phyloP scores from a whole-genome alignment of 1,140 invertebrate genomes.

The Hylaeus anthracinus region DNA sequence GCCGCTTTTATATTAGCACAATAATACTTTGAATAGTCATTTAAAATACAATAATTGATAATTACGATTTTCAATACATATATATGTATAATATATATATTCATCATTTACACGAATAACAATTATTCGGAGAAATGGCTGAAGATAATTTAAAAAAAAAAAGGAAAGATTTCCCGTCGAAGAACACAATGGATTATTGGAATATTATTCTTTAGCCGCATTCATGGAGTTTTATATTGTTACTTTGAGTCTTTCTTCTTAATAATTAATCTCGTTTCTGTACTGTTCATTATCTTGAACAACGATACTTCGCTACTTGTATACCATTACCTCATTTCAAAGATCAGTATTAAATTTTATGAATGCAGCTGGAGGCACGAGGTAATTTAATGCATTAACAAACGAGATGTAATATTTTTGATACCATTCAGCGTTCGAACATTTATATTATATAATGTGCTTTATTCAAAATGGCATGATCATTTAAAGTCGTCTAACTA shows the following conservation, averaged over 20 bases:
- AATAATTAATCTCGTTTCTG: conserved; percentile 17
- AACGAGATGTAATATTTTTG: conserved; percentile 50
- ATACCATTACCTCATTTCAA: not conserved
- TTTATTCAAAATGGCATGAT: not conserved
- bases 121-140: conserved; percentile 69
- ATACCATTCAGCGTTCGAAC: not conserved
- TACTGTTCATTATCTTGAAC: not conserved
- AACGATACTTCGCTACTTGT: not conserved
- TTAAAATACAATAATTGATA: conserved; percentile 73
- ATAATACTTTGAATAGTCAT: conserved; percentile 75
- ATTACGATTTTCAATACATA: conserved; percentile 69
- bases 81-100: conserved; percentile 13
- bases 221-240: conserved; percentile 66
- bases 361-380: conserved; percentile 68
- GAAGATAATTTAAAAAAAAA: conserved; percentile 42
- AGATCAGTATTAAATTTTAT: conserved; percentile 62
- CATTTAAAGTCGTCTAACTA: conserved; percentile 4
- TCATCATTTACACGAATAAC: conserved; percentile 69
- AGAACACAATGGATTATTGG: conserved; percentile 57
- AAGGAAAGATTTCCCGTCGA: conserved; percentile 44
- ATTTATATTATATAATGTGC: not conserved
- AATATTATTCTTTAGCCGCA: conserved; percentile 68
- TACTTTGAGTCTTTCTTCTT: conserved; percentile 27
- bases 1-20: conserved; percentile 75
- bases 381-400: conserved; percentile 47